These are phyloP conservation scores for Sarcophaga variegata DNA, from an alignment of 2,888 invertebrate species.

Conservation along the genomic window DNA sequence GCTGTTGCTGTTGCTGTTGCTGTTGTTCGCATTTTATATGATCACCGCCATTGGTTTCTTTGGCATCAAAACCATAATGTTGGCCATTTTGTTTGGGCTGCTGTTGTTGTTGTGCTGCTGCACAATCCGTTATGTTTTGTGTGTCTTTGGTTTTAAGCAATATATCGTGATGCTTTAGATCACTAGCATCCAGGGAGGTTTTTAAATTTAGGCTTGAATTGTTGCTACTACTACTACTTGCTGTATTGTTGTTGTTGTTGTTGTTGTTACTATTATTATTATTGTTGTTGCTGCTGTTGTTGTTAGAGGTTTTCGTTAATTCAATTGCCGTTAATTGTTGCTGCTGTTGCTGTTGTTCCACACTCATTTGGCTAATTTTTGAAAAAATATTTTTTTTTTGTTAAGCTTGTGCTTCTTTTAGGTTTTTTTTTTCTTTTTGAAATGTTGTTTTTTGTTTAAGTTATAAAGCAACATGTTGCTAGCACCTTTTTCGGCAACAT, in stretches of 20 bases:
- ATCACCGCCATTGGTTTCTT: slow-evolving; percentile 65
- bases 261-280: slow-evolving; percentile 31
- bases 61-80: slow-evolving; percentile 51
- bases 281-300: slow-evolving; percentile 67
- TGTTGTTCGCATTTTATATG: slow-evolving; percentile 59
- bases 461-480: slow-evolving; percentile 37
- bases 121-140: not conserved
- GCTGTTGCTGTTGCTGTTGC: slow-evolving; percentile 65
- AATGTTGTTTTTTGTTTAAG: not conserved
- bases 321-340: slow-evolving; percentile 70
- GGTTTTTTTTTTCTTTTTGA: not conserved
- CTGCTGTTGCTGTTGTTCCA: slow-evolving; percentile 70
- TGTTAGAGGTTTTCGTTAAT: slow-evolving; percentile 67
- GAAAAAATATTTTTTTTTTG: slow-evolving; percentile 9
- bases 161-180: slow-evolving; percentile 56
- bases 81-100: slow-evolving; percentile 72
- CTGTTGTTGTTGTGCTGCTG: not conserved
- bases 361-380: slow-evolving; percentile 64
- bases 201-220: slow-evolving; percentile 56
- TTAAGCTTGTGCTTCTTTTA: not conserved
- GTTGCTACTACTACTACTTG: slow-evolving; percentile 39
- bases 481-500: slow-evolving; percentile 32
- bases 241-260: slow-evolving; percentile 49
- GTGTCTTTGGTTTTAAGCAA: slow-evolving; percentile 61
- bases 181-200: slow-evolving; percentile 23